phyloP scores from a whole-genome alignment of 2,113 vertebrate species.

The Callionymus lyra region DNA sequence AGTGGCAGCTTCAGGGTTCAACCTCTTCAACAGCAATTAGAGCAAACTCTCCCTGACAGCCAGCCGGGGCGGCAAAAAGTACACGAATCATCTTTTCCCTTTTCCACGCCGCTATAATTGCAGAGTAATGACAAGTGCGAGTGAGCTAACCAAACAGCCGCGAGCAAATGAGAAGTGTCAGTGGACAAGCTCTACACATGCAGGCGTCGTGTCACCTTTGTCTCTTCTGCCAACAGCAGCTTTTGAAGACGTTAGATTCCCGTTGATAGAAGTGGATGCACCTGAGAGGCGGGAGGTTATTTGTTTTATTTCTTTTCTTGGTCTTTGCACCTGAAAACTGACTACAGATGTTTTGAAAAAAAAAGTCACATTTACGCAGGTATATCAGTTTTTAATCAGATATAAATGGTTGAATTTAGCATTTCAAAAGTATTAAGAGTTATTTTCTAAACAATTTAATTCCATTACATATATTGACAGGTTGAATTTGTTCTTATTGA shows the following conservation, averaged over 20 bases:
- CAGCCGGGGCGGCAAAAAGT: constrained; percentile 39
- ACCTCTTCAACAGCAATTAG: constrained; percentile 40
- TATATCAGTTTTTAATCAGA: too few species aligned
- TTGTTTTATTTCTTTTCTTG: too few species aligned
- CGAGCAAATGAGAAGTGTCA: constrained; percentile 47
- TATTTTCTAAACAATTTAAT: too few species aligned
- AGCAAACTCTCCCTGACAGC: constrained; percentile 48
- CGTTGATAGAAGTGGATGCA: constrained; percentile 5
- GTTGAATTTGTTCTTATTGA: too few species aligned
- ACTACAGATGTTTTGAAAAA: too few species aligned
- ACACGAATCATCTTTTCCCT: too few species aligned
- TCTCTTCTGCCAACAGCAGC: constrained; percentile 14
- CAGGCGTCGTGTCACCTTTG: constrained; percentile 36
- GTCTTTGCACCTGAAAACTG: too few species aligned
- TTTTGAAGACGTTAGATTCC: constrained; percentile 20
- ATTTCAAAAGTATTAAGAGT: too few species aligned
- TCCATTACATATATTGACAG: too few species aligned
- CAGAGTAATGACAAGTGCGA: constrained; percentile 35
- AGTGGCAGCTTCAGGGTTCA: constrained; percentile 19
- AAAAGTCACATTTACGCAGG: too few species aligned
- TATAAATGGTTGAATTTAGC: too few species aligned
- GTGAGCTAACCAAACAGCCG: constrained; percentile 25
- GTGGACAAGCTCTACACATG: constrained; percentile 30
- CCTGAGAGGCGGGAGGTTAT: too few species aligned
- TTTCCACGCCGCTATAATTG: constrained; percentile 33